phyloP scores from a whole-genome alignment of 2,888 invertebrate species.

The Nomada hirtipes region DNA sequence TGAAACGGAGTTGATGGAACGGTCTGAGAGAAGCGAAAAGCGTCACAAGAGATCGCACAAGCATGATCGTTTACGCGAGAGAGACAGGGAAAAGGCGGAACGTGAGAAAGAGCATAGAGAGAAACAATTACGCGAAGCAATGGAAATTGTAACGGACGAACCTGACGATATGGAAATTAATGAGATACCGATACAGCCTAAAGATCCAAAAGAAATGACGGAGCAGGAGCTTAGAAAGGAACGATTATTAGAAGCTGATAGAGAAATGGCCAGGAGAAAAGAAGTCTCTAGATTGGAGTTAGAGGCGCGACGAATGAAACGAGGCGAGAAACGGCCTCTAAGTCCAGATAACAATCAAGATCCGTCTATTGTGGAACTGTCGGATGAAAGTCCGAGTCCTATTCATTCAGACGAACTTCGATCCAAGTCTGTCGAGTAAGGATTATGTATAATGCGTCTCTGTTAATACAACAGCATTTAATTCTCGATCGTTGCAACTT shows the following conservation, averaged over 20 bases:
- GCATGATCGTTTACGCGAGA: conserved; percentile 86
- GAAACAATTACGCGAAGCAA: conserved; percentile 78
- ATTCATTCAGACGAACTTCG: conserved; percentile 76
- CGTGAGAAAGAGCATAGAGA: conserved; percentile 79
- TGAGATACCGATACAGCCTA: conserved; percentile 77
- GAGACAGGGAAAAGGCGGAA: conserved; percentile 80
- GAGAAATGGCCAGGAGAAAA: conserved; percentile 92
- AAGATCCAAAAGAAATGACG: conserved; percentile 82
- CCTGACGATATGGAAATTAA: conserved; percentile 78
- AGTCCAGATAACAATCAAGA: conserved; percentile 79
- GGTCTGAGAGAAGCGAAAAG: conserved; percentile 75
- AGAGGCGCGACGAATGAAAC: conserved; percentile 89
- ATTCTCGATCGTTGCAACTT: background rate
- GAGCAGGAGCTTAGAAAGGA: conserved; percentile 85
- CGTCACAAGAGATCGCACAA: conserved; percentile 84
- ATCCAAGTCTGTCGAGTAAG: conserved; percentile 79
- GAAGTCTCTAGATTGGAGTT: conserved; percentile 90
- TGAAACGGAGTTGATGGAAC: conserved; percentile 75
- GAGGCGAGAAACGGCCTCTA: conserved; percentile 85
- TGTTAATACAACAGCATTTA: background rate
- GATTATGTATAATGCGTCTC: background rate
- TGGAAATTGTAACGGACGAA: conserved; percentile 82
- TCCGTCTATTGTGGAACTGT: conserved; percentile 81
- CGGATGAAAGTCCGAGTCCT: conserved; percentile 79
- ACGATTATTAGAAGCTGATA: conserved; percentile 82